phyloP scores from a whole-genome alignment of 2,888 invertebrate genomes.

The Heliconius charithonia region DNA sequence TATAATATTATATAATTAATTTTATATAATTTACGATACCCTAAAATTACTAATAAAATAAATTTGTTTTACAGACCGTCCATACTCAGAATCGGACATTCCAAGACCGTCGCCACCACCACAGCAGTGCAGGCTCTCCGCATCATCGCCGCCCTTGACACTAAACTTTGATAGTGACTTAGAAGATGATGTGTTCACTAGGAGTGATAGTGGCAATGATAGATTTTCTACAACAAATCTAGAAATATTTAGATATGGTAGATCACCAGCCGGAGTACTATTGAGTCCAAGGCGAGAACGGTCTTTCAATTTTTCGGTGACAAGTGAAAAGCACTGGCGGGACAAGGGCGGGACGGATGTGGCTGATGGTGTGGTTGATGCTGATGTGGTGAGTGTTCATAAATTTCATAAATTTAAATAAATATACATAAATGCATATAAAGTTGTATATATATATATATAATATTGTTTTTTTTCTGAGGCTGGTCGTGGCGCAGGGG shows the following conservation, averaged over 20 bases:
- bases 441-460: background rate
- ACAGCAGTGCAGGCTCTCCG: constrained; percentile 66
- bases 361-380: constrained; percentile 65
- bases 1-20: background rate
- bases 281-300: constrained; percentile 74
- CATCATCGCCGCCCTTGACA: constrained; percentile 71
- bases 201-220: constrained; percentile 70
- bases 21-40: background rate
- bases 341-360: constrained; percentile 79
- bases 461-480: no score
- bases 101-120: constrained; percentile 59
- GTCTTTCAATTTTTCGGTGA: constrained; percentile 73
- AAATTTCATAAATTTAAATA: background rate
- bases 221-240: constrained; percentile 71
- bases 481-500: no score
- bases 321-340: constrained; percentile 78
- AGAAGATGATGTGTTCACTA: constrained; percentile 78
- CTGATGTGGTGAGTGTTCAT: constrained; percentile 73
- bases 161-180: constrained; percentile 71
- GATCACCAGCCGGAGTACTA: constrained; percentile 75
- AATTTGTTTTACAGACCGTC: constrained; percentile 70
- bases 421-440: background rate
- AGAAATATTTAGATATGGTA: constrained; percentile 74
- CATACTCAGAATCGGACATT: constrained; percentile 75
- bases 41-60: background rate